Conservation (phyloP, 2,113 vertebrate species). For the Felis catus region DNA sequence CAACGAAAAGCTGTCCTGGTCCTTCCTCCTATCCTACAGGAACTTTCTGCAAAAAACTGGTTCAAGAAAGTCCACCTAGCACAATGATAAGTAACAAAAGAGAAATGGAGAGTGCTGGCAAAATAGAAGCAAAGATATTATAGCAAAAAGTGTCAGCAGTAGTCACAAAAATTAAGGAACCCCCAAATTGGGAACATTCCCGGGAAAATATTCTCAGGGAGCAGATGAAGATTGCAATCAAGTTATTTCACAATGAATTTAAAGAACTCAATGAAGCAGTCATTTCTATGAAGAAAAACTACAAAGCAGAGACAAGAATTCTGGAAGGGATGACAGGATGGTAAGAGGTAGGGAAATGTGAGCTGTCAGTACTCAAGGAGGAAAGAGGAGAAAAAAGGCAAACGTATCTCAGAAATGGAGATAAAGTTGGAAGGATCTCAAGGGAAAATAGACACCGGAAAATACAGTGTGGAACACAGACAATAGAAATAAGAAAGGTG, state of each 20-base stretch:
- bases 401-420: conserved; percentile 32
- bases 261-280: conserved; percentile 38
- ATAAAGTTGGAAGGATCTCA: neutral
- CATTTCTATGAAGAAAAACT: neutral
- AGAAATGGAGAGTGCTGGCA: neutral
- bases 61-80: neutral
- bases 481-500: neutral
- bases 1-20: neutral
- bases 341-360: neutral
- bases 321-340: neutral
- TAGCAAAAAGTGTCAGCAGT: neutral
- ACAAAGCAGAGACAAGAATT: conserved; percentile 14
- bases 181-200: neutral
- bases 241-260: neutral
- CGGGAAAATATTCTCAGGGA: conserved; percentile 12
- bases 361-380: conserved; percentile 15
- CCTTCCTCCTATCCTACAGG: neutral
- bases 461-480: neutral
- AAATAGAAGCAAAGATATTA: neutral
- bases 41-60: neutral
- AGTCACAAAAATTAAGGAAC: neutral
- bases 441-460: neutral
- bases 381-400: neutral
- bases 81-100: neutral
- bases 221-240: neutral